Evolutionary conservation across 2,888 invertebrate species (phyloP).

Genomic region (Xanthorhoe designata): DNA sequence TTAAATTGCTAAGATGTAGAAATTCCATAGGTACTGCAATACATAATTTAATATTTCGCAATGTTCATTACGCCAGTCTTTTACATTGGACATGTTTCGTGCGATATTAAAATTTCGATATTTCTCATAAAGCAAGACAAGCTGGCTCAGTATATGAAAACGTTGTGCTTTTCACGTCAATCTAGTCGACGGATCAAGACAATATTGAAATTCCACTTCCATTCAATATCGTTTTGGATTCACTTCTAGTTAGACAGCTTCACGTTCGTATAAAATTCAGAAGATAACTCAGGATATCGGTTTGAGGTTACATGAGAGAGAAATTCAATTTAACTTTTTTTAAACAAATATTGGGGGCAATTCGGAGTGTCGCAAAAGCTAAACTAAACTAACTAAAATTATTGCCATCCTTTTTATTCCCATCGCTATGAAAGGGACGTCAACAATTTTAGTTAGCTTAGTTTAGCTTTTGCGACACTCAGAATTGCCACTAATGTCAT

Average conservation of each 20-base stretch:
- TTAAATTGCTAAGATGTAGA: conserved; percentile 14
- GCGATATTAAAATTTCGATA: conserved; percentile 24
- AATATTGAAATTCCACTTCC: conserved; percentile 36
- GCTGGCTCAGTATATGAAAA: conserved; percentile 27
- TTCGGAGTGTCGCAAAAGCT: too few relatives aligned
- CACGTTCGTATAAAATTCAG: background rate
- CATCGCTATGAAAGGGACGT: too few relatives aligned
- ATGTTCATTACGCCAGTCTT: conserved; percentile 20
- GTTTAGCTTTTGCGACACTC: too few relatives aligned
- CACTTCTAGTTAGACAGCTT: background rate
- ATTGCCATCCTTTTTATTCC: too few relatives aligned
- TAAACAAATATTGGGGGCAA: too few relatives aligned
- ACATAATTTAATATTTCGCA: conserved; percentile 27
- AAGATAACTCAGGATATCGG: background rate
- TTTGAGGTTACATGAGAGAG: background rate
- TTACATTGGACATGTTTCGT: conserved; percentile 11
- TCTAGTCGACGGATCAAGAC: conserved; percentile 21
- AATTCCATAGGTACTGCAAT: conserved; percentile 17
- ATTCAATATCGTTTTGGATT: conserved; percentile 17
- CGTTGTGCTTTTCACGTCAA: conserved; percentile 22
- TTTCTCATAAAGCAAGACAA: conserved; percentile 19
- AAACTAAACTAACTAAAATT: too few relatives aligned
- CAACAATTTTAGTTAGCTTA: too few relatives aligned
- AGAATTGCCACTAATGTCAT: too few relatives aligned
- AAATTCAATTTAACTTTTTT: background rate